Evolutionary conservation across 2,113 vertebrate genomes (phyloP).

Genomic region (Indri indri): DNA sequence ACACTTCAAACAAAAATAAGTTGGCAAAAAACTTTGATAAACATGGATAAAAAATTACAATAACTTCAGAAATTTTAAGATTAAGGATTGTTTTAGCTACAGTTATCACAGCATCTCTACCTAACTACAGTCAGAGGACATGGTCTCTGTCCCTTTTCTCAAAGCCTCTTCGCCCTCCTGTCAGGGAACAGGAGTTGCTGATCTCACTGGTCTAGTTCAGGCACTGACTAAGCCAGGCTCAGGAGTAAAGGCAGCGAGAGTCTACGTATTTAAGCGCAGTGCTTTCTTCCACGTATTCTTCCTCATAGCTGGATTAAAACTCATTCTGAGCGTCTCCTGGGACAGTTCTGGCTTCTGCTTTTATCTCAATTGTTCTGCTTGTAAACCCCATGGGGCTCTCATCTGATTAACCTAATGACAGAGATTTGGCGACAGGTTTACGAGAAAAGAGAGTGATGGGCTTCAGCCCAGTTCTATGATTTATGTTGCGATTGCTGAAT

Average conservation of each 20-base stretch:
- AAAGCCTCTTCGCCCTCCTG: not conserved
- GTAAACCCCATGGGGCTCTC: not conserved
- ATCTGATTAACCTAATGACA: not conserved
- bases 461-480: not conserved
- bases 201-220: not conserved
- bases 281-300: not conserved
- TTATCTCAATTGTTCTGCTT: not conserved
- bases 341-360: not conserved
- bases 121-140: not conserved
- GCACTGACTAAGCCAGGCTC: not conserved
- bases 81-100: too few species aligned
- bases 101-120: too few species aligned
- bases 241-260: not conserved
- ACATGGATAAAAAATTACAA: too few species aligned
- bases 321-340: not conserved
- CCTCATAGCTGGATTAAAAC: not conserved
- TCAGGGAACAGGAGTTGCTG: not conserved
- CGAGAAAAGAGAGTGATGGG: not conserved
- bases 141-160: not conserved
- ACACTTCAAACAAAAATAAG: too few species aligned
- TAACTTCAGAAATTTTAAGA: too few species aligned
- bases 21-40: too few species aligned
- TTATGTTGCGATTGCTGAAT: not conserved
- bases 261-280: rapidly evolving
- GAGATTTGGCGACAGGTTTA: not conserved